A percentile compares a stretch with the other conserved stretches of the same genome.
These are phyloP conservation scores for Eueides isabella DNA, from an alignment of 1,140 invertebrate genomes.

Conservation along the genomic window DNA sequence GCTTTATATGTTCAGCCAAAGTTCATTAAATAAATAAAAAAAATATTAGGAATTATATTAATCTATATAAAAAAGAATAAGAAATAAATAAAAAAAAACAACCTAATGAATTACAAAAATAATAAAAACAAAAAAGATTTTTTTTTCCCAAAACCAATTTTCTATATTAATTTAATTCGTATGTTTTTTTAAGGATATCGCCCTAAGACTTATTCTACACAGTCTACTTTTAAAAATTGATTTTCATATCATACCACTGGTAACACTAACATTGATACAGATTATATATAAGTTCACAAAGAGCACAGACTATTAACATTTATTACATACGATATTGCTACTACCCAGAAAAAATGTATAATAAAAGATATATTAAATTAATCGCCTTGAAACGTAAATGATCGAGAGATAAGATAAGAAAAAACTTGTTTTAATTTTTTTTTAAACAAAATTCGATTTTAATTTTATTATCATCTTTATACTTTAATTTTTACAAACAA, in stretches of 20 bases:
- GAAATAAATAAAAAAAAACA: neutral
- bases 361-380: too few species aligned
- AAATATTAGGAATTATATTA: too few species aligned
- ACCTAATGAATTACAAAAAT: neutral
- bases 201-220: constrained; percentile 9
- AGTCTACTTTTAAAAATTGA: constrained; percentile 18
- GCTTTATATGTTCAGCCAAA: too few species aligned
- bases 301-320: neutral
- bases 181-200: neutral
- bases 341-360: too few species aligned
- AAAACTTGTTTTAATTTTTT: too few species aligned
- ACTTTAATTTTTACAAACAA: too few species aligned
- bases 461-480: too few species aligned
- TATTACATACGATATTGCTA: neutral
- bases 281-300: neutral
- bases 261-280: neutral
- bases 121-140: neutral
- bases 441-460: too few species aligned
- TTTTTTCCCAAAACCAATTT: neutral
- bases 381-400: too few species aligned
- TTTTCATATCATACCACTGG: neutral
- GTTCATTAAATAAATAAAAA: too few species aligned
- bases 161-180: neutral
- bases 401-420: too few species aligned
- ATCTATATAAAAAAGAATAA: neutral